Percentiles rank a stretch among this genome's conserved stretches.
Evolutionary conservation across 2,888 invertebrate species (phyloP).

Genomic region (Lottia gigantea): DNA sequence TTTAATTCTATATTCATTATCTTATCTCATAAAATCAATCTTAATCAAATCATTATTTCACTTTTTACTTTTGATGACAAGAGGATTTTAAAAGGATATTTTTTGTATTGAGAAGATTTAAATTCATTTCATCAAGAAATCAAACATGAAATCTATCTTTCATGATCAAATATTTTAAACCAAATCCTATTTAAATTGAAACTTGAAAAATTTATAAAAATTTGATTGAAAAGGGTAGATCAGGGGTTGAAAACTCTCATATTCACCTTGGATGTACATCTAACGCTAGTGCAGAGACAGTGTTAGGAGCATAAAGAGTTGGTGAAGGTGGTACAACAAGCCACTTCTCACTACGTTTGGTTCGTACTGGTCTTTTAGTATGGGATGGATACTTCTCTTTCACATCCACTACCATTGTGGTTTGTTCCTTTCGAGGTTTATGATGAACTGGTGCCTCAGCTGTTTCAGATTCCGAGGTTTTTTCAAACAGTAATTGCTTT

Average conservation of each 20-base stretch:
- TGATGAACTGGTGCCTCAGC: background rate
- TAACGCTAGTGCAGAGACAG: background rate
- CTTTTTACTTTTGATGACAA: too few species aligned
- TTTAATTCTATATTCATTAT: too few species aligned
- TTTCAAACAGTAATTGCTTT: background rate
- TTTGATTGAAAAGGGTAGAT: too few species aligned
- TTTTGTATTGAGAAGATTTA: too few species aligned
- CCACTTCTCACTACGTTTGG: conserved; percentile 1
- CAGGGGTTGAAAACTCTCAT: background rate
- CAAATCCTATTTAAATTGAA: too few species aligned
- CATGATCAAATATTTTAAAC: too few species aligned
- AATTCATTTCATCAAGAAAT: too few species aligned
- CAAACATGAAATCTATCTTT: too few species aligned
- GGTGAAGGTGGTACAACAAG: background rate
- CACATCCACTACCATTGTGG: background rate
- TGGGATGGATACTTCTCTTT: background rate
- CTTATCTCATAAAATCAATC: too few species aligned
- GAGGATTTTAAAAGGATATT: too few species aligned
- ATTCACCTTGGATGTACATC: conserved; percentile 6
- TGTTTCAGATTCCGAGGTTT: background rate
- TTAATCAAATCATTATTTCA: too few species aligned
- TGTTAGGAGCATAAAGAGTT: background rate
- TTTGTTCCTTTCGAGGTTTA: background rate
- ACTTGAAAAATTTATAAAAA: too few species aligned
- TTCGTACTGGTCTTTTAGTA: background rate